phyloP scores from a whole-genome alignment of 2,113 vertebrate species.

The Toxostoma redivivum region DNA sequence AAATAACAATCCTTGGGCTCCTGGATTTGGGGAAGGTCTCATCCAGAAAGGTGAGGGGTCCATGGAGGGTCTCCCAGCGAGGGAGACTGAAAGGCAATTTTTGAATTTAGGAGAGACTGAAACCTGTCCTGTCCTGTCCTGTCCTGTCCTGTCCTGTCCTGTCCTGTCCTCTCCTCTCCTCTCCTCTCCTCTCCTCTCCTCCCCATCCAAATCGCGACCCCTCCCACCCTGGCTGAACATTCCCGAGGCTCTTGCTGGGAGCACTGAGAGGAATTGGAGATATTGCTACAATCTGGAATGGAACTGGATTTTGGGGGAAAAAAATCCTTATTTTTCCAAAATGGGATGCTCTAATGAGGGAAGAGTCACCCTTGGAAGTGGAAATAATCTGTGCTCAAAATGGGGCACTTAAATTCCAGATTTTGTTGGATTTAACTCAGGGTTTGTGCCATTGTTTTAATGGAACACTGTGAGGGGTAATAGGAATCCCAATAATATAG shows the following conservation, averaged over 20 bases:
- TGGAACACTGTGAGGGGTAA: neutral
- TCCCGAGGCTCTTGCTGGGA: neutral
- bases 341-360: neutral
- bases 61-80: neutral
- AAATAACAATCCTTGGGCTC: neutral
- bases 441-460: neutral
- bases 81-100: neutral
- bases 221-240: neutral
- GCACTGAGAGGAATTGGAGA: neutral
- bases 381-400: neutral
- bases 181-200: neutral
- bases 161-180: neutral
- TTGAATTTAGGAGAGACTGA: neutral
- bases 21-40: neutral
- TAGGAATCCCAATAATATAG: neutral
- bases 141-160: neutral
- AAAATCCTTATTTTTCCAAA: neutral
- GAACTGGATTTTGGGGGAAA: neutral
- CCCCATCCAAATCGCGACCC: neutral
- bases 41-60: too few relatives aligned
- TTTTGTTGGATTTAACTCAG: neutral
- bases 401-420: neutral
- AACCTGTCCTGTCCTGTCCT: neutral
- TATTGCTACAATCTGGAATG: neutral
- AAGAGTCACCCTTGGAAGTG: neutral